Evolutionary conservation across 2,888 invertebrate genomes (phyloP), one percentile per base, ranked within the genome.

Genomic region (Noctua comes): DNA sequence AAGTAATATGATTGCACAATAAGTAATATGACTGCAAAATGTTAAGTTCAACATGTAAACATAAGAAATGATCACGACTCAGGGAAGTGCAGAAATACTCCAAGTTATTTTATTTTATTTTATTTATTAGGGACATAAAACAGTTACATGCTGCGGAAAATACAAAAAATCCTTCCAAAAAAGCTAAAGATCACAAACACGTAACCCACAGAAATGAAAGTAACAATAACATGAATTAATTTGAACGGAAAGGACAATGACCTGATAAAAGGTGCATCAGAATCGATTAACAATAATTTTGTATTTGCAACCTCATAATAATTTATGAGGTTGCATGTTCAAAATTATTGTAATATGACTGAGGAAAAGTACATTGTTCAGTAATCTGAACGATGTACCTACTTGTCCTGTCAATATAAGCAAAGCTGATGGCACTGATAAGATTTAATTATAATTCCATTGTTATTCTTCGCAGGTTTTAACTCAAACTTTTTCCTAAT

Each of bases 161-260:
- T n/a, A n/a, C n/a, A n/a, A n/a, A n/a, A n/a, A n/a, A n/a, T n/a
- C n/a, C n/a, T n/a, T n/a, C n/a, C n/a, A n/a, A n/a, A n/a, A n/a
- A n/a, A n/a, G n/a, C n/a, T n/a, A n/a, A n/a, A n/a, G n/a, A n/a
- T n/a, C n/a, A n/a, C n/a, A n/a, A n/a, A n/a, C n/a, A n/a, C n/a
- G n/a, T n/a, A n/a, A n/a, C n/a, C n/a, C n/a, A n/a, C n/a, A n/a
- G 54, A 51, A 43, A 59, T 13, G 46, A 54, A 65, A 40, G 46
- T 40, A 46, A 46, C n/a, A 31, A 21, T 62, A 18, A 62, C 7
- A 62, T 64, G 7, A n/a, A 78, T 72, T 48, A 59, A 83, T 18
- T n/a, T 68, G n/a, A 57, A 64, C 8, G n/a, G 5, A 62, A 57
- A 72, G 24, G 57, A 48, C 73, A 54, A 5, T 24, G 11, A 10